Conservation (phyloP, 2,797 vertebrate species). For the Oceanodroma leucorhoa region DNA sequence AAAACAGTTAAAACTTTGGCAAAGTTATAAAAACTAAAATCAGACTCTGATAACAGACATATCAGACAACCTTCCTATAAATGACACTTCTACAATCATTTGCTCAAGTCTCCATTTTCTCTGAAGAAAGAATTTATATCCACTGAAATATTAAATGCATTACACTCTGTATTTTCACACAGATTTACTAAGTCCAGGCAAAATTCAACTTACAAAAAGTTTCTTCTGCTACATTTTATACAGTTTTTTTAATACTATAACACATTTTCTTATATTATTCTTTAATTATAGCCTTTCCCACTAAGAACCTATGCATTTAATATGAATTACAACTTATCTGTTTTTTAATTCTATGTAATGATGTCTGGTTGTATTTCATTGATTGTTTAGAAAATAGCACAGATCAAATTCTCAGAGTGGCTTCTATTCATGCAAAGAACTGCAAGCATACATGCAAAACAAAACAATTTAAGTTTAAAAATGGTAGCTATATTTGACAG, state of each 20-base stretch:
- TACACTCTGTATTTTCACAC: neutral
- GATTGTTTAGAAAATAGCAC: neutral
- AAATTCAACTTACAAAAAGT: neutral
- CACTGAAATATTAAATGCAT: neutral
- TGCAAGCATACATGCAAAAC: neutral
- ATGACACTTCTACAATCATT: neutral
- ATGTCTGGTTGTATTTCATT: neutral
- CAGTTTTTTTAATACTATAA: neutral
- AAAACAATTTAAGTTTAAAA: neutral
- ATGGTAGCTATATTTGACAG: neutral
- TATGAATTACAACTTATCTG: neutral
- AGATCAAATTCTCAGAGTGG: neutral
- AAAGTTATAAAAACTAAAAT: constrained; percentile 2
- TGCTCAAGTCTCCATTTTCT: neutral
- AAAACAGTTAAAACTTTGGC: constrained; percentile 17
- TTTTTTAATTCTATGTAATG: neutral
- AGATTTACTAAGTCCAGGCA: neutral
- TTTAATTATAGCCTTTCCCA: neutral
- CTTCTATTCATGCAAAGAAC: neutral
- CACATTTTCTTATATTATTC: neutral
- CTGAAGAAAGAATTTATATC: neutral
- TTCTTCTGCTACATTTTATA: neutral
- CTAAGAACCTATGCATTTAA: neutral
- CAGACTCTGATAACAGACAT: neutral
- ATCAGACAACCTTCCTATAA: neutral